phyloP scores from a whole-genome alignment of 2,797 vertebrate genomes.

The Phoeniculus purpureus region DNA sequence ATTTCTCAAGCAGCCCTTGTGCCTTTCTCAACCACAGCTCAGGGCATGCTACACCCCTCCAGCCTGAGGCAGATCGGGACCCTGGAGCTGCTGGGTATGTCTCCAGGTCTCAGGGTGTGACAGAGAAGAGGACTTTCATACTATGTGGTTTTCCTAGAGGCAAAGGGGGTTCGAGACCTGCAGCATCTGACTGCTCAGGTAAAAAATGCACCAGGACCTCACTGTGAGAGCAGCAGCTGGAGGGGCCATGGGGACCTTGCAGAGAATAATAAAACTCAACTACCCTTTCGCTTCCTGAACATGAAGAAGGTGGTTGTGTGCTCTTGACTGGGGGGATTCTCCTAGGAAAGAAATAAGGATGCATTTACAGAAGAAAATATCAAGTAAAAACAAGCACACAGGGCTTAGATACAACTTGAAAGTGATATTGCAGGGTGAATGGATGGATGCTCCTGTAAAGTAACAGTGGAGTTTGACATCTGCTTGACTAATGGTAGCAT shows the following conservation, averaged over 20 bases:
- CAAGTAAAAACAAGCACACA: neutral
- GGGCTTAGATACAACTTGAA: neutral
- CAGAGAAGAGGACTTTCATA: fast-evolving
- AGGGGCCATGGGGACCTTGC: fast-evolving
- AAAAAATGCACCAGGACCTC: too few species aligned
- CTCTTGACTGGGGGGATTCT: neutral
- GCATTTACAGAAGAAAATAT: neutral
- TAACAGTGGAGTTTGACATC: neutral
- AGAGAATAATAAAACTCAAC: neutral
- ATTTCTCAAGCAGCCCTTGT: neutral
- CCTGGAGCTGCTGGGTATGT: fast-evolving
- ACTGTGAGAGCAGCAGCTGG: neutral
- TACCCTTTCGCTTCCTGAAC: neutral
- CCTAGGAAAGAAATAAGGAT: neutral
- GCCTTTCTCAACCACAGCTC: neutral
- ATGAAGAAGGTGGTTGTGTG: neutral
- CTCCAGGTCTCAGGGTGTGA: fast-evolving
- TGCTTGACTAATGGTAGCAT: neutral
- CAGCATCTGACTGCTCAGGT: neutral
- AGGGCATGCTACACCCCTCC: fast-evolving
- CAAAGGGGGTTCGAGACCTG: fast-evolving
- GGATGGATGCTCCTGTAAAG: neutral
- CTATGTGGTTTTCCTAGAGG: neutral
- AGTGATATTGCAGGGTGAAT: neutral
- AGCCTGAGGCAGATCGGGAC: neutral